These are phyloP conservation scores for Neosilurus hyrtlii DNA, from an alignment of 2,797 vertebrate species.

Conservation along the genomic window DNA sequence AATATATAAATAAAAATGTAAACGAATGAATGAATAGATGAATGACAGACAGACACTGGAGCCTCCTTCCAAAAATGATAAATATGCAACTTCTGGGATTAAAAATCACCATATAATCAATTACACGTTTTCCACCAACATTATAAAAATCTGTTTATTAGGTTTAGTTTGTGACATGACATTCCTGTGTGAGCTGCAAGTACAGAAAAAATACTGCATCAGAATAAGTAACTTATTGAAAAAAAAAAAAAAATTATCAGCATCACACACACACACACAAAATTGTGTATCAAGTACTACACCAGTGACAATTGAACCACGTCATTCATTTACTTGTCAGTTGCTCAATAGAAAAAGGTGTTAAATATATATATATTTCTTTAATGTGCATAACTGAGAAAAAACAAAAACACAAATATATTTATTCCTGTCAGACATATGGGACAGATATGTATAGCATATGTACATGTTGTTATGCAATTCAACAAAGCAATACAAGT, in stretches of 20 bases:
- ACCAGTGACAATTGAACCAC: slow-evolving; percentile 58
- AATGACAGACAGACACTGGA: neutral
- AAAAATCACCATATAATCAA: neutral
- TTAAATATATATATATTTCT: slow-evolving; percentile 53
- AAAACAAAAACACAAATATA: slow-evolving; percentile 26
- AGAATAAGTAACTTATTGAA: neutral
- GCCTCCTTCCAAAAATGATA: neutral
- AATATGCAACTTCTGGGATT: neutral
- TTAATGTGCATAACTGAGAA: slow-evolving; percentile 41
- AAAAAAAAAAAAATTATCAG: no score
- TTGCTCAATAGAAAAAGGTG: slow-evolving; percentile 57
- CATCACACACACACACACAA: no score
- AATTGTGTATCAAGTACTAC: neutral
- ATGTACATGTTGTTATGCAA: slow-evolving; percentile 34
- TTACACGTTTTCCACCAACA: neutral
- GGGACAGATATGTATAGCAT: slow-evolving; percentile 61
- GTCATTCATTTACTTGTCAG: slow-evolving; percentile 72
- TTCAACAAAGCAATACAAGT: slow-evolving; percentile 21
- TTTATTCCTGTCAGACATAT: slow-evolving; percentile 50
- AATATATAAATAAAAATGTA: neutral
- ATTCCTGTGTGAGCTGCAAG: neutral
- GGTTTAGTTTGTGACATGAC: neutral
- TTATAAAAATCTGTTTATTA: neutral
- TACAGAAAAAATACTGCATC: neutral
- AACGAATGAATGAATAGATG: no score